Base-by-base conservation (phyloP, 2,797 vertebrate species). In the Cercopithecus neglectus region DNA sequence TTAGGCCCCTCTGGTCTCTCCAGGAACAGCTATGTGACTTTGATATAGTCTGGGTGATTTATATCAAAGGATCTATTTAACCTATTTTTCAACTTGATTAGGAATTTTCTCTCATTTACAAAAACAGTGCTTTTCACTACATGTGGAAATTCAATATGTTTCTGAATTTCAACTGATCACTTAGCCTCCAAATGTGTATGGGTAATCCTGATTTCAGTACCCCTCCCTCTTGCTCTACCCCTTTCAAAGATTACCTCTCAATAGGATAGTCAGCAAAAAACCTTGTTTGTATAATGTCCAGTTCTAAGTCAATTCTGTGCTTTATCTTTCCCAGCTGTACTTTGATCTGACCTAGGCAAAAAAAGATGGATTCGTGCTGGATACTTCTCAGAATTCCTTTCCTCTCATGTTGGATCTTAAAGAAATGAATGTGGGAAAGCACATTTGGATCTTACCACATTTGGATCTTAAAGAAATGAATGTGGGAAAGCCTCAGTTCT, bases 81-180 rank as follows among this genome's bases (percentile, higher is more conserved):
- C 81, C 39, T 97, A 67, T 76, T 96, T 97, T 98, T 96, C 22
- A 46, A 86, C 33, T 83, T 83, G 59, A 67, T 19, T 93, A 82
- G 41, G 46, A 67, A 82, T 93, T 97, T 94, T 94, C 59, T 94
- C 28, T 95, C 78, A 91, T 61, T 97, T 89, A 57, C 21, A 95
- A 96, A 82, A 80, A 83, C 10, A 55, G 57, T 87, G 12, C 79
- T 97, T 97, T 75, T 78, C 33, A 87, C 79, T 74, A 64, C 44
- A 89, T 91, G 82, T 86, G 94, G 89, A 94, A 97, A 94, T 93
- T 89, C 86, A 83, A 4, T 94, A 86, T 19, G 21, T 93, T 92
- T 97, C 48, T 92, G 89, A 96, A 97, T 95, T 89, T 91, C n/a
- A 93, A 93, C 44, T 91, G 36, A 75, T 75, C 17, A 83, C n/a